phyloP scores from a whole-genome alignment of 2,113 vertebrate genomes.

The Protobothrops flavoviridis region DNA sequence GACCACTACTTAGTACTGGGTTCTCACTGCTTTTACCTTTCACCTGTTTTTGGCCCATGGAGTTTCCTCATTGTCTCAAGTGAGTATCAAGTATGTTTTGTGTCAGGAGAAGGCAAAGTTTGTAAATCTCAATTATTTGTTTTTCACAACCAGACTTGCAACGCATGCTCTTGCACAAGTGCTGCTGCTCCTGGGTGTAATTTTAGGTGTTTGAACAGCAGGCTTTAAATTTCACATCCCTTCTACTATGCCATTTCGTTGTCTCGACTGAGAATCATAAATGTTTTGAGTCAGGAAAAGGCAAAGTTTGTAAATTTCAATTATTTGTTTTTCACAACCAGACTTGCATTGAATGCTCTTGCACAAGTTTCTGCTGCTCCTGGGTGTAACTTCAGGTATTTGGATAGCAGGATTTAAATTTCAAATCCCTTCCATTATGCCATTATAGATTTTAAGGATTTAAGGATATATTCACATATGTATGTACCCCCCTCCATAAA shows the following conservation, averaged over 20 bases:
- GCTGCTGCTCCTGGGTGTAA: background rate
- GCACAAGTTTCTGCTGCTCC: background rate
- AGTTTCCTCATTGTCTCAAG: slow-evolving; percentile 50
- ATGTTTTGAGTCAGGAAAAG: fast-evolving
- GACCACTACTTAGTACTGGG: slow-evolving; percentile 34
- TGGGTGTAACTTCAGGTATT: background rate
- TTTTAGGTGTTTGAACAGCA: background rate
- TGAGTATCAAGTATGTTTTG: slow-evolving; percentile 40
- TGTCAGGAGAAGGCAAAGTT: slow-evolving; percentile 1
- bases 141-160: background rate
- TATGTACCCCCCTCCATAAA: background rate
- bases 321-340: background rate
- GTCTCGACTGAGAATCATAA: slow-evolving; percentile 53
- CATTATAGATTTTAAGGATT: background rate
- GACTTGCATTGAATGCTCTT: background rate
- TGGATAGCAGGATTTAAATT: background rate
- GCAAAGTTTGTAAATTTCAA: slow-evolving; percentile 29
- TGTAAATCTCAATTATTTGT: slow-evolving; percentile 23
- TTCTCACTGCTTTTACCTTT: slow-evolving; percentile 57
- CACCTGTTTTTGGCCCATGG: slow-evolving; percentile 54
- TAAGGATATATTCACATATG: background rate
- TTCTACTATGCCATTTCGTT: slow-evolving; percentile 15
- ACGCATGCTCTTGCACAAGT: background rate
- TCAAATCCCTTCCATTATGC: background rate
- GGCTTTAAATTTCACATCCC: background rate